Percentiles rank a stretch among this genome's conserved stretches.
Conservation (phyloP, 2,888 invertebrate genomes). For the Microctonus hyperodae region DNA sequence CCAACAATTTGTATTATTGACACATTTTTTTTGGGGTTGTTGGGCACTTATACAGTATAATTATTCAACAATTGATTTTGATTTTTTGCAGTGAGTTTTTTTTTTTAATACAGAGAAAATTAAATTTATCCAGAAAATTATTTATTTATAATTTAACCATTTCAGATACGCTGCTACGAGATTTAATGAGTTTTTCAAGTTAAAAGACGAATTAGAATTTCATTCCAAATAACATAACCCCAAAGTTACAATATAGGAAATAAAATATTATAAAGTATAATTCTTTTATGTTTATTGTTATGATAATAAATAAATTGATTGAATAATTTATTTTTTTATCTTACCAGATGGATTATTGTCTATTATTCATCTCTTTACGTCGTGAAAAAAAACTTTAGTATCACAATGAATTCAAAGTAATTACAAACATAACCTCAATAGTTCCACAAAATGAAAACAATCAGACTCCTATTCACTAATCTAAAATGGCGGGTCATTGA, state of each 20-base stretch:
- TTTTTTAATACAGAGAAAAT: too few species aligned
- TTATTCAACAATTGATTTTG: conserved; percentile 89
- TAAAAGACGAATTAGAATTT: conserved; percentile 62
- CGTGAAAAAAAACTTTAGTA: too few species aligned
- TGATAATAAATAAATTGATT: not conserved
- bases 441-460: too few species aligned
- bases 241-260: not conserved
- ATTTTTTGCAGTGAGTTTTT: conserved; percentile 81
- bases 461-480: too few species aligned
- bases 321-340: too few species aligned
- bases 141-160: conserved; percentile 38
- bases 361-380: too few species aligned
- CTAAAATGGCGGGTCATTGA: too few species aligned
- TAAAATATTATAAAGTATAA: not conserved
- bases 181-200: conserved; percentile 75
- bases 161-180: conserved; percentile 75
- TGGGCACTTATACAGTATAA: conserved; percentile 92
- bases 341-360: too few species aligned
- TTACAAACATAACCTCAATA: too few species aligned
- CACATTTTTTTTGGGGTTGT: conserved; percentile 90
- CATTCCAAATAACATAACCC: not conserved
- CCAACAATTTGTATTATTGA: conserved; percentile 78
- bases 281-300: not conserved
- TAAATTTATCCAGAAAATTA: too few species aligned
- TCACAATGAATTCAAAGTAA: too few species aligned